Evolutionary conservation across 2,888 invertebrate species (phyloP), one percentile per base, ranked within the genome.

Genomic region (Drosophila atroscutellata): DNA sequence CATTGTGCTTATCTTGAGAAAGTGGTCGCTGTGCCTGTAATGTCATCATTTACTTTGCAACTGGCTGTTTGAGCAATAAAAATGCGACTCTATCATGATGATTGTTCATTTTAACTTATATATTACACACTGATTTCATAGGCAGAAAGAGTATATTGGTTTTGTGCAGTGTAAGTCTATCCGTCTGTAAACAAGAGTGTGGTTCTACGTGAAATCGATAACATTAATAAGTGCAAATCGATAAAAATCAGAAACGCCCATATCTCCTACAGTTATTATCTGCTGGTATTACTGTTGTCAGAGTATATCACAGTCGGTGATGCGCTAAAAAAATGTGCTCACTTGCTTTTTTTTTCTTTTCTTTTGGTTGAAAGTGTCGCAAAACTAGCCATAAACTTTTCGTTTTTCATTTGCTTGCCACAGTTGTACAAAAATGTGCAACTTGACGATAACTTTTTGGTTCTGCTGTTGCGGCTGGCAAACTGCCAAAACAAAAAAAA

Each of bases 401-500:
- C 20, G 20, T 51, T 52, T 13, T 36, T n/a, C 42, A 63, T 50
- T 58, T 36, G 47, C n/a, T 39, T 45, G 72, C 69, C 68, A 72
- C 78, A 70, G 64, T 66, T 86, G 66, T 55, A 52, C 24, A 45
- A 58, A 72, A 58, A 56, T 56, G 42, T 72, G 56, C 51, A 56
- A 52, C 56, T 67, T 72, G 54, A 67, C 62, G 59, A 52, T 67
- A 56, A 47, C 52, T 39, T 68, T 51, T 15, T 56, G 20, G 18
- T 3, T 36, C 50, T 55, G 20, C 49, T 55, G 20, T 62, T 50
- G 51, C 28, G 49, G 28, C 67, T 86, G 83, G 84, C 73, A 72
- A 77, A 64, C 26, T 69, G 81, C 77, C 86, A 83, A 60, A 34
- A 32, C 18, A 18, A 18, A 26, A 63, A 18, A 26, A 63, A 60